phyloP scores from a whole-genome alignment of 2,888 invertebrate genomes.

The Sylvicola cinctus region DNA sequence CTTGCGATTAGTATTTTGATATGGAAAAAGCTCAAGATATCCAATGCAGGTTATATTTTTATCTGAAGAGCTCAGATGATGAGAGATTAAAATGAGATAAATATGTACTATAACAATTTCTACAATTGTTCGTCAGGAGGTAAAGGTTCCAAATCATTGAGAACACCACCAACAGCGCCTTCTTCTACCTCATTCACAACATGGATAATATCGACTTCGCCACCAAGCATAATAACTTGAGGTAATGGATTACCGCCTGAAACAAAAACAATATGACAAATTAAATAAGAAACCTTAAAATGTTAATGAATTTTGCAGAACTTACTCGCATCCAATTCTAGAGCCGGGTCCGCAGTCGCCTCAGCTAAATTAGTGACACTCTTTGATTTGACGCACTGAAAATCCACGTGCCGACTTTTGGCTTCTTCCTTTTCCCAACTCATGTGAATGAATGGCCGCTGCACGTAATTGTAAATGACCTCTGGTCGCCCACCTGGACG shows the following conservation, averaged over 20 bases:
- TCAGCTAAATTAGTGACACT: conserved; percentile 93
- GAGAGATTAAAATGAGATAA: too few relatives aligned
- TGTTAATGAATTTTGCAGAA: too few relatives aligned
- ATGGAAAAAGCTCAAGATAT: too few relatives aligned
- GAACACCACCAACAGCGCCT: conserved; percentile 17
- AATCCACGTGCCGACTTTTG: conserved; percentile 96
- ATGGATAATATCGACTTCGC: conserved; percentile 7
- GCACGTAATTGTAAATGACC: conserved; percentile 96
- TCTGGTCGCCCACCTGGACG: conserved; percentile 88
- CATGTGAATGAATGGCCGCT: conserved; percentile 87
- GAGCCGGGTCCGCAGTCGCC: conserved; percentile 75
- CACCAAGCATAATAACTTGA: conserved; percentile 11
- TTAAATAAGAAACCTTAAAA: too few relatives aligned
- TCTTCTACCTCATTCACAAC: conserved; percentile 14
- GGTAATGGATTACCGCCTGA: conserved; percentile 23
- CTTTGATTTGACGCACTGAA: conserved; percentile 95
- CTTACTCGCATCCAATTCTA: conserved; percentile 19
- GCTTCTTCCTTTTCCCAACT: conserved; percentile 99
- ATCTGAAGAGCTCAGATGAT: too few relatives aligned
- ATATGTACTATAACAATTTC: neutral
- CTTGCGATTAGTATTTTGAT: too few relatives aligned
- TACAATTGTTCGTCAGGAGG: conserved; percentile 11
- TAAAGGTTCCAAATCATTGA: conserved; percentile 16
- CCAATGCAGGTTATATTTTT: too few relatives aligned
- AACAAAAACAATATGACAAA: neutral